Conservation (phyloP, 2,888 invertebrate species). For the Ochlodes sylvanus region DNA sequence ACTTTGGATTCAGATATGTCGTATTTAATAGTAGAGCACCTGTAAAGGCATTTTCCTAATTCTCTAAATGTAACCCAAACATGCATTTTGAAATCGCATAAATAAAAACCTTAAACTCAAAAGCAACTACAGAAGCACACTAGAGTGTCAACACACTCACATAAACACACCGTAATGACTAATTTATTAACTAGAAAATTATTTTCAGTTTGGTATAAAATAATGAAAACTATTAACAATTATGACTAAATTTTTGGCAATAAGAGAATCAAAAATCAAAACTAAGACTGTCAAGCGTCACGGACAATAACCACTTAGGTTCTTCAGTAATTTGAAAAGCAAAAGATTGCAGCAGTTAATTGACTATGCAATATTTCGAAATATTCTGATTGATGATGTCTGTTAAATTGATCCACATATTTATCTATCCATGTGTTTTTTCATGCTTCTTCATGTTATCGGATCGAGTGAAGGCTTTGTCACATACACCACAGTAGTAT, state of each 20-base stretch:
- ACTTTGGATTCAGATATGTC: slow-evolving; percentile 82
- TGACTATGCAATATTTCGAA: slow-evolving; percentile 17
- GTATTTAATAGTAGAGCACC: slow-evolving; percentile 81
- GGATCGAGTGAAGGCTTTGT: slow-evolving; percentile 82
- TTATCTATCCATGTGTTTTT: slow-evolving; percentile 77
- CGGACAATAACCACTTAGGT: slow-evolving; percentile 37
- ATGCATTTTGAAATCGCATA: slow-evolving; percentile 72
- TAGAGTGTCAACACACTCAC: slow-evolving; percentile 66
- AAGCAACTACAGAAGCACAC: slow-evolving; percentile 83
- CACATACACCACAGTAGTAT: slow-evolving; percentile 82
- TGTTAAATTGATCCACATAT: slow-evolving; percentile 49
- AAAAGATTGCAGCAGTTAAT: slow-evolving; percentile 28
- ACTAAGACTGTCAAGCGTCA: slow-evolving; percentile 60
- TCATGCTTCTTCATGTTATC: slow-evolving; percentile 85
- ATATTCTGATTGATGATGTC: slow-evolving; percentile 19
- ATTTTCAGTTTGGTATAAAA: slow-evolving; percentile 77
- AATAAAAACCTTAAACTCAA: slow-evolving; percentile 66
- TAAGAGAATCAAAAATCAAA: slow-evolving; percentile 78
- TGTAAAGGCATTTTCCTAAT: slow-evolving; percentile 73
- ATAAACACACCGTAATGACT: slow-evolving; percentile 82
- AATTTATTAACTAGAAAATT: slow-evolving; percentile 82
- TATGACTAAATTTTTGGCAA: slow-evolving; percentile 83
- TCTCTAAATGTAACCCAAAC: slow-evolving; percentile 70
- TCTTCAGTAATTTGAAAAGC: slow-evolving; percentile 29
- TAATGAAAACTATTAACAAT: slow-evolving; percentile 67